These are phyloP conservation scores for Drosophila nigromelanica DNA, from an alignment of 1,140 invertebrate species.

Conservation along the genomic window DNA sequence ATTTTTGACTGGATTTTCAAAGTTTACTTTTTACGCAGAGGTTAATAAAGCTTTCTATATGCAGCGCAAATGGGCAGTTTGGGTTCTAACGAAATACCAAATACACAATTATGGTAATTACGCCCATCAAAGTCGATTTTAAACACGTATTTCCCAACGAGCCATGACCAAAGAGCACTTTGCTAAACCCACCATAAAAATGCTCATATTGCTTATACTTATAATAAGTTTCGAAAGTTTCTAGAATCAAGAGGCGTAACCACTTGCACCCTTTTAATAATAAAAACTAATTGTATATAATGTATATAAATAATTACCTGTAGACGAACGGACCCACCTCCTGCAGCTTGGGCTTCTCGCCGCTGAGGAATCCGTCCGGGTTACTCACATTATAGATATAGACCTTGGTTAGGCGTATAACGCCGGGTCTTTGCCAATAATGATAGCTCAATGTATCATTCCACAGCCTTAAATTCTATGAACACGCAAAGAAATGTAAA, in stretches of 20 bases:
- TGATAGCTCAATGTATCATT: constrained; percentile 94
- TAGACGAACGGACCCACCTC: constrained; percentile 94
- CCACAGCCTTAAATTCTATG: constrained; percentile 92
- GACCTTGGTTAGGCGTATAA: constrained; percentile 94
- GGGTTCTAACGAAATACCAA: constrained; percentile 9
- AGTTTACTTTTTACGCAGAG: constrained; percentile 1
- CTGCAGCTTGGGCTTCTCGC: constrained; percentile 92
- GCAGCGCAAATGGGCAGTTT: background rate
- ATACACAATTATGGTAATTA: constrained; percentile 64
- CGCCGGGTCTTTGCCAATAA: constrained; percentile 95
- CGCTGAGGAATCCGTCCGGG: constrained; percentile 90
- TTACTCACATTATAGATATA: constrained; percentile 96
- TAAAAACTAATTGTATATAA: background rate
- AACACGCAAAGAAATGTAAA: background rate
- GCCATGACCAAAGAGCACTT: constrained; percentile 56
- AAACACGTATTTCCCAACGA: constrained; percentile 53
- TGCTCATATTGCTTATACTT: constrained; percentile 27
- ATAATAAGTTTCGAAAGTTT: constrained; percentile 7
- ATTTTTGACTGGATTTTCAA: constrained; percentile 6
- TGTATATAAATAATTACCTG: constrained; percentile 85
- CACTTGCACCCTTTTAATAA: constrained; percentile 26
- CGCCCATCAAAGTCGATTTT: constrained; percentile 54
- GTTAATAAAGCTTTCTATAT: constrained; percentile 29
- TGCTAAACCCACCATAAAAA: constrained; percentile 57
- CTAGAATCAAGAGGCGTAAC: constrained; percentile 61